Base-by-base conservation (phyloP, 1,140 invertebrate genomes). In the Cotesia glomerata region DNA sequence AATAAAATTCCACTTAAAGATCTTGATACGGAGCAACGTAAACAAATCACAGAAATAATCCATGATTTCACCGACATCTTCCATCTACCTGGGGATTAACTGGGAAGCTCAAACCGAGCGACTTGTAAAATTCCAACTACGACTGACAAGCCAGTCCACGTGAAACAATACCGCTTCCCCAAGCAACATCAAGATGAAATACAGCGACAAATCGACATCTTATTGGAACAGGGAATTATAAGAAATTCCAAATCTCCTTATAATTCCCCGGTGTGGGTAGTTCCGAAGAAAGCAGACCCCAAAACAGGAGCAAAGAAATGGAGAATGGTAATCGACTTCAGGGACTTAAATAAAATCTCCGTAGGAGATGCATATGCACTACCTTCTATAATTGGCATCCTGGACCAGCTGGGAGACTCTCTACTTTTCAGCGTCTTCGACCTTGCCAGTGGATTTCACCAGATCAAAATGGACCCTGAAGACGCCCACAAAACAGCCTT, bases 301-400 rank as follows among this genome's bases (percentile, higher is more conserved):
- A 26, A 26, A 26, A 45, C 39, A 45, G 39, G 39, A 5, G 11
- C 7, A 7, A 62, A 71, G 16, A 71, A 71, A 51, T 71, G 69
- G 69, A 14, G 69, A 13, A 62, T 71, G 16, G 61, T 71, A 1
- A 64, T 71, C n/a, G 69, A 71, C 32, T 71, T 63, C n/a, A 1
- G 69, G 0, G 7, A 35, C 1, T 51, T 63, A 52, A 71, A 71
- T 36, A 49, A 71, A 63, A 63, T 63, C 3, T 52, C 69, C 14
- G 32, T 71, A 16, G 69, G 69, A 1, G 69, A 71, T 26, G 59
- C 69, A 1, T 71, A 71, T 45, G 59, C 69, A 14, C 36, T 71
- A 8, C 69, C 69, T 2, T 34, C 34, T 11, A 71, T 71, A 18
- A 59, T 63, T 34, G 59, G 63, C 14, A 63, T 71, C 0, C n/a